These are phyloP conservation scores for Centropyge bicolor DNA, from an alignment of 2,797 vertebrate species.

Conservation along the genomic window DNA sequence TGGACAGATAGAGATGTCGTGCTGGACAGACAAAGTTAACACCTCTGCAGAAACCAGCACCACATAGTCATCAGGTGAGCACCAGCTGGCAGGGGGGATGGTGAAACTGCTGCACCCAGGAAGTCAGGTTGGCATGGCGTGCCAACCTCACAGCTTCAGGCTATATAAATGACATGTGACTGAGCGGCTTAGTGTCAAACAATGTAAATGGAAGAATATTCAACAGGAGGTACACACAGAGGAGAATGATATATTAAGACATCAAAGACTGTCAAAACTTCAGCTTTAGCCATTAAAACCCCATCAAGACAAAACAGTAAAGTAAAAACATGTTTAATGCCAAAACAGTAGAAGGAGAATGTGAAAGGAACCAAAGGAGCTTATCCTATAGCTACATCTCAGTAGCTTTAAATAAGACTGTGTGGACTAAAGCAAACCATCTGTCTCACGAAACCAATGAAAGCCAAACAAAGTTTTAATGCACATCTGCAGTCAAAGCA, in stretches of 20 bases:
- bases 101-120: constrained; percentile 32
- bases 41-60: constrained; percentile 43
- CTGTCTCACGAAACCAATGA: constrained; percentile 44
- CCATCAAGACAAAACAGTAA: constrained; percentile 13
- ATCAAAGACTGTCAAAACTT: constrained; percentile 22
- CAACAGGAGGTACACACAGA: not conserved
- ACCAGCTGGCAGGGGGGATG: constrained; percentile 34
- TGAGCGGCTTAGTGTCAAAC: constrained; percentile 14
- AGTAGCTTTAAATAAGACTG: constrained; percentile 57
- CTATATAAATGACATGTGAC: constrained; percentile 48
- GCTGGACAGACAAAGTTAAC: constrained; percentile 20
- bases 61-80: constrained; percentile 27
- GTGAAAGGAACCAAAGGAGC: constrained; percentile 13
- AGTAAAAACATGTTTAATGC: not conserved
- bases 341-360: constrained; percentile 22
- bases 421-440: constrained; percentile 56
- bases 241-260: not conserved
- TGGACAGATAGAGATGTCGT: not conserved
- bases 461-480: constrained; percentile 61
- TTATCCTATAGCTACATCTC: constrained; percentile 34
- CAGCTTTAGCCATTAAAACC: constrained; percentile 10
- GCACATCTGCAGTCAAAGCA: constrained; percentile 62
- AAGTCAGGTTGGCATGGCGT: constrained; percentile 37
- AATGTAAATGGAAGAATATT: not conserved
- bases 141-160: constrained; percentile 47